Percentiles rank a stretch among this genome's conserved stretches.
Conservation (phyloP, 1,140 invertebrate genomes). For the Caenorhabditis tropicalis region DNA sequence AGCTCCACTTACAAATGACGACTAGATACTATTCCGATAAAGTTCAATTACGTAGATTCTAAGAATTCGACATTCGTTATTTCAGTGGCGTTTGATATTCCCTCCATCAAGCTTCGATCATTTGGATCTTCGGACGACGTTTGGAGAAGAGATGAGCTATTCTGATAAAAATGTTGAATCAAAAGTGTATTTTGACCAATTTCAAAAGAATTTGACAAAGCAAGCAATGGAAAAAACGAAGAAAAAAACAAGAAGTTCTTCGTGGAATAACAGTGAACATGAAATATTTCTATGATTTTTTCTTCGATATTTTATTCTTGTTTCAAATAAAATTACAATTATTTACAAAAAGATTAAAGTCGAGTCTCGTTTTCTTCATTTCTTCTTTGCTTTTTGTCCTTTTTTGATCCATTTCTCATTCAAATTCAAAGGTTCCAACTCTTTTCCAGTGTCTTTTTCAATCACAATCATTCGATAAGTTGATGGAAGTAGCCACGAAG, state of each 20-base stretch:
- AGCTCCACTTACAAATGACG: background rate
- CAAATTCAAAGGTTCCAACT: conserved; percentile 37
- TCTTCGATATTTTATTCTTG: background rate
- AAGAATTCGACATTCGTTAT: background rate
- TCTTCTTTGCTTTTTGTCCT: conserved; percentile 20
- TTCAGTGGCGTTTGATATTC: conserved; percentile 7
- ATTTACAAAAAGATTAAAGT: background rate
- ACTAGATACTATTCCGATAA: background rate
- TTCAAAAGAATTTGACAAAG: conserved; percentile 20
- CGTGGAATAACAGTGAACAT: conserved; percentile 22
- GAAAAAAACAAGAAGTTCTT: background rate
- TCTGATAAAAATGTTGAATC: conserved; percentile 28
- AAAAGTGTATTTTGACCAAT: conserved; percentile 13
- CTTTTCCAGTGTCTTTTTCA: conserved; percentile 23
- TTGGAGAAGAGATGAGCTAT: conserved; percentile 25
- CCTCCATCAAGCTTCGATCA: background rate
- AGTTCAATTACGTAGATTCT: background rate
- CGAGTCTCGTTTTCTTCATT: background rate
- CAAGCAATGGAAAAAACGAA: conserved; percentile 10
- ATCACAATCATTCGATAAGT: conserved; percentile 45
- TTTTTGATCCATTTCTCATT: conserved; percentile 55
- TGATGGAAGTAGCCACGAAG: conserved; percentile 48
- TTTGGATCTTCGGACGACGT: background rate
- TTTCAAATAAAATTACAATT: background rate
- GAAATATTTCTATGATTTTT: conserved; percentile 23